Percentiles rank a stretch among this genome's conserved stretches.
phyloP scores from a whole-genome alignment of 2,113 vertebrate genomes.

The Sander vitreus region DNA sequence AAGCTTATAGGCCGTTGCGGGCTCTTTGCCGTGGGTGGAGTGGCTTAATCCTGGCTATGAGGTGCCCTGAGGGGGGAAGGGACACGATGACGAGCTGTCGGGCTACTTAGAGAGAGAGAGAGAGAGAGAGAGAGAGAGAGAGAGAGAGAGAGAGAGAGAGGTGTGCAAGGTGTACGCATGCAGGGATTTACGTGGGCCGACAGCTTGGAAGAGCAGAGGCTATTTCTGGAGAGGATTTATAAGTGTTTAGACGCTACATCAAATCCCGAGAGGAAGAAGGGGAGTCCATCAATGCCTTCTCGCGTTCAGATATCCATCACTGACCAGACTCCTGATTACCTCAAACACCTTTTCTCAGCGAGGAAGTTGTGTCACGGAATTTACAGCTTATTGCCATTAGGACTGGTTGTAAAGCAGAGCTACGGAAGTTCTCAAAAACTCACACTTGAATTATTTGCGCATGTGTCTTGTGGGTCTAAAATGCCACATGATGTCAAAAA shows the following conservation, averaged over 20 bases:
- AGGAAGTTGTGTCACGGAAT: background rate
- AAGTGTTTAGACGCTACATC: conserved; percentile 81
- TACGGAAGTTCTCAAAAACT: background rate
- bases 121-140: conserved; percentile 15
- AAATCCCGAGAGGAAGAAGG: conserved; percentile 78
- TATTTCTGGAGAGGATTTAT: conserved; percentile 86
- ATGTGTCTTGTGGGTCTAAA: background rate
- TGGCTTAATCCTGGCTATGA: conserved; percentile 67
- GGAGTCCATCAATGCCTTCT: conserved; percentile 53
- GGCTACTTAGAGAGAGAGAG: conserved; percentile 48
- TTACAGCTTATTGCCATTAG: background rate
- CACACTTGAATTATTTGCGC: background rate
- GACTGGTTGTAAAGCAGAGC: background rate
- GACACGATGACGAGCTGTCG: conserved; percentile 23
- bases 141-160: conserved; percentile 22
- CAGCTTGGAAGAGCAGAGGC: conserved; percentile 78
- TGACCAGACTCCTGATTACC: conserved; percentile 3
- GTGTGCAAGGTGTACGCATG: conserved; percentile 70
- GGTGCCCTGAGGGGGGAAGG: conserved; percentile 7
- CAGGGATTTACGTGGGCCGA: conserved; percentile 82
- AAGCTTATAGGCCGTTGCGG: conserved; percentile 42
- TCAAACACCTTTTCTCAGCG: background rate
- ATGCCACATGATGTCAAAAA: background rate
- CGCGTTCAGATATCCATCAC: conserved; percentile 35
- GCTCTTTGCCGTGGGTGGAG: conserved; percentile 35